Conservation (phyloP, 2,888 invertebrate species). For the Cremastinae sp. region DNA sequence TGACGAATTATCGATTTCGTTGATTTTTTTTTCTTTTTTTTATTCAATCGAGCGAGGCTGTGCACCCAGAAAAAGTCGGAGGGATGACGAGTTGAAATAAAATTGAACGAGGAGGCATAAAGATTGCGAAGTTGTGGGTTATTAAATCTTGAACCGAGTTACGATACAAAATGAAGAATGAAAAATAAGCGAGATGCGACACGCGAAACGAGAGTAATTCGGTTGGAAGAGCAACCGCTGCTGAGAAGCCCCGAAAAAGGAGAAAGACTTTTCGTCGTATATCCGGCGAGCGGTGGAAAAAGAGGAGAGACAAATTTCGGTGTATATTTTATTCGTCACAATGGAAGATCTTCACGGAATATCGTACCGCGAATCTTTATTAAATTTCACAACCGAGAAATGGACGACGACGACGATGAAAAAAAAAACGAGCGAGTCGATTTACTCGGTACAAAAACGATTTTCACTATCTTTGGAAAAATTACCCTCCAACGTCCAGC, state of each 20-base stretch:
- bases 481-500: background rate
- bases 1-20: background rate
- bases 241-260: too few species aligned
- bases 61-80: slow-evolving; percentile 48
- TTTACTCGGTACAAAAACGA: background rate
- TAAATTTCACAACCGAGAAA: slow-evolving; percentile 32
- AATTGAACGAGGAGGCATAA: slow-evolving; percentile 10
- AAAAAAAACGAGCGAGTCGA: background rate
- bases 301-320: slow-evolving; percentile 1
- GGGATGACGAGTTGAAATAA: slow-evolving; percentile 25
- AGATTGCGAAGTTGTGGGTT: slow-evolving; percentile 6
- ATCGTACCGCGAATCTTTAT: slow-evolving; percentile 26
- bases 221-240: too few species aligned
- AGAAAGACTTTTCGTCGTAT: too few species aligned
- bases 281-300: too few species aligned
- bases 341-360: slow-evolving; percentile 26
- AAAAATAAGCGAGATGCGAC: background rate
- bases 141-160: slow-evolving; percentile 3
- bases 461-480: background rate
- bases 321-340: slow-evolving; percentile 37
- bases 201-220: background rate
- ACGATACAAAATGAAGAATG: background rate
- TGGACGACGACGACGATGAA: background rate
- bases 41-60: slow-evolving; percentile 56
- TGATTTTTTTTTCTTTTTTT: slow-evolving; percentile 16